A percentile compares a stretch with the other conserved stretches of the same genome.
phyloP scores from a whole-genome alignment of 1,140 invertebrate species.

The Melitaea cinxia region DNA sequence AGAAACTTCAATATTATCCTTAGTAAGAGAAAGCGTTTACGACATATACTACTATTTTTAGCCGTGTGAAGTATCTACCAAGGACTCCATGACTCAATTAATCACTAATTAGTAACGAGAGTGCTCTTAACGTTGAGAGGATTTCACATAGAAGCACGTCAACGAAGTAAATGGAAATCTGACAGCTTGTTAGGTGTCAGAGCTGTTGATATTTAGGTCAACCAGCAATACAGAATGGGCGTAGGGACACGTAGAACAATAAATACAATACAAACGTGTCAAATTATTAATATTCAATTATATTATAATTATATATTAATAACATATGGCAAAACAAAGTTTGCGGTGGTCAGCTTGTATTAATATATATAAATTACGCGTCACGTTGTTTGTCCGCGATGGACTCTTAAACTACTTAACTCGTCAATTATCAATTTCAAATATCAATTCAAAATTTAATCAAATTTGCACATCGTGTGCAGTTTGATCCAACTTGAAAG shows the following conservation, averaged over 20 bases:
- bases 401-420: no score
- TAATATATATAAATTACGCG: no score
- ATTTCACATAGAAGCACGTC: slow-evolving; percentile 70
- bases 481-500: no score
- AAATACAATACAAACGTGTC: neutral
- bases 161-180: slow-evolving; percentile 70
- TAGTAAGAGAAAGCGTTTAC: neutral
- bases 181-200: slow-evolving; percentile 61
- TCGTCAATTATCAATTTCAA: no score
- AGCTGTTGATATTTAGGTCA: slow-evolving; percentile 62
- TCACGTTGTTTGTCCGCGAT: no score
- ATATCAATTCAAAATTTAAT: no score
- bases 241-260: neutral
- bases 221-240: slow-evolving; percentile 11
- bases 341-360: no score
- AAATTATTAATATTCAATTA: neutral
- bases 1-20: neutral
- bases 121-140: slow-evolving; percentile 73
- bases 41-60: no score
- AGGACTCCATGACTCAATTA: slow-evolving; percentile 72
- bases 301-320: neutral
- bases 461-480: no score
- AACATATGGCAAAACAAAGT: neutral
- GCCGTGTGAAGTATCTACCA: slow-evolving; percentile 40
- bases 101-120: slow-evolving; percentile 75